Conservation (phyloP, 2,888 invertebrate species). For the Polylopha cassiicola region DNA sequence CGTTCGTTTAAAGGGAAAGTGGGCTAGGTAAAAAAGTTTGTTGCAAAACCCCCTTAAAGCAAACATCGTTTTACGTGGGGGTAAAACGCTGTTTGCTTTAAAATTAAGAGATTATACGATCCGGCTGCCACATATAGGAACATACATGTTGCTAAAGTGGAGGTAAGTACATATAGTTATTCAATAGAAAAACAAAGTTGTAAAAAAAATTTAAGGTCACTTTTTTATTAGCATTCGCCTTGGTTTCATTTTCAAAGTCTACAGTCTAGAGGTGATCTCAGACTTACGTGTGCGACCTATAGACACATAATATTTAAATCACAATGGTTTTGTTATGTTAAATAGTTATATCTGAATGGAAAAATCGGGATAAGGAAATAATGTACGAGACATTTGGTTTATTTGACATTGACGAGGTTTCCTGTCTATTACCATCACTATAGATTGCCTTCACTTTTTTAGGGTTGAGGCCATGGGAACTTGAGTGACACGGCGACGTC, state of each 20-base stretch:
- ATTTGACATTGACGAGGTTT: constrained; percentile 66
- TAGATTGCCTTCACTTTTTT: constrained; percentile 65
- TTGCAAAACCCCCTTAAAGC: too few species aligned
- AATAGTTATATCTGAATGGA: constrained; percentile 38
- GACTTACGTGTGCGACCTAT: constrained; percentile 46
- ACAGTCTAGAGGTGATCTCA: constrained; percentile 59
- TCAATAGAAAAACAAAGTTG: neutral
- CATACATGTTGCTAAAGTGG: too few species aligned
- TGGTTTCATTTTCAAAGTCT: constrained; percentile 56
- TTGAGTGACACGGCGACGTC: constrained; percentile 29
- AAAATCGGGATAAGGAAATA: constrained; percentile 35
- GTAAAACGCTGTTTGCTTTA: too few species aligned
- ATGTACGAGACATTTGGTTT: constrained; percentile 36
- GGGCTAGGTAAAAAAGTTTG: too few species aligned
- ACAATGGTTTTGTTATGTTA: constrained; percentile 56
- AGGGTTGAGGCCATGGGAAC: constrained; percentile 63
- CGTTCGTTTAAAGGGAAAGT: too few species aligned
- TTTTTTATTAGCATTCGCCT: constrained; percentile 53
- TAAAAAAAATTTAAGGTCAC: constrained; percentile 54
- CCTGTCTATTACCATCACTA: constrained; percentile 71
- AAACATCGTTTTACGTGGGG: too few species aligned
- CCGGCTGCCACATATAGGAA: too few species aligned
- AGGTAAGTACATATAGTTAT: too few species aligned
- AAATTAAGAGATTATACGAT: too few species aligned
- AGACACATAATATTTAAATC: constrained; percentile 45